These are phyloP conservation scores for Sialis lutaria DNA, from an alignment of 2,888 invertebrate genomes.

Conservation along the genomic window DNA sequence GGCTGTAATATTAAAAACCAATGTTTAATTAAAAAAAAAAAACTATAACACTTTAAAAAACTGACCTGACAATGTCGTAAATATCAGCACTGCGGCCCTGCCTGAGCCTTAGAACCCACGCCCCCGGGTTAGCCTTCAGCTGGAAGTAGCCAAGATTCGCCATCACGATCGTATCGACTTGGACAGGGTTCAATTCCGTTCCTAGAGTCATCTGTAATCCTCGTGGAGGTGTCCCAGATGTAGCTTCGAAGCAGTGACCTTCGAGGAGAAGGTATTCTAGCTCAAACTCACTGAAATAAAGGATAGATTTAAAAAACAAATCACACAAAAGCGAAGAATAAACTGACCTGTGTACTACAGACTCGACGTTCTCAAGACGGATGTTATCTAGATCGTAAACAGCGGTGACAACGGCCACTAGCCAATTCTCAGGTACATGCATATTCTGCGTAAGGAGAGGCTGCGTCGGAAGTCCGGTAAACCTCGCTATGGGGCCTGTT, in stretches of 20 bases:
- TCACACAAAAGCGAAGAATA: neutral
- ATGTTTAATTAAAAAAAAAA: too few relatives aligned
- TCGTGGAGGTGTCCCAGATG: conserved; percentile 81
- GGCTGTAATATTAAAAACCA: conserved; percentile 28
- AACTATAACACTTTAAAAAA: conserved; percentile 17
- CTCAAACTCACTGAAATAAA: conserved; percentile 71
- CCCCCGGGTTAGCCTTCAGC: conserved; percentile 93
- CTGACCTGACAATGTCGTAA: conserved; percentile 78
- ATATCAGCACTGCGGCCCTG: conserved; percentile 91
- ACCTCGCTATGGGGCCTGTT: conserved; percentile 67
- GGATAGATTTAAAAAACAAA: conserved; percentile 4
- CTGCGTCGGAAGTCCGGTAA: conserved; percentile 78
- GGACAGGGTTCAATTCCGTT: conserved; percentile 54
- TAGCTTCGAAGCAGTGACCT: conserved; percentile 90
- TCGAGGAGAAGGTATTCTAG: conserved; percentile 87
- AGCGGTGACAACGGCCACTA: conserved; percentile 81
- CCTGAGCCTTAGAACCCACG: conserved; percentile 76
- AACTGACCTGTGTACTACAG: conserved; percentile 58
- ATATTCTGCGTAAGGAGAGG: conserved; percentile 81
- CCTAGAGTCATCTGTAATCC: conserved; percentile 94
- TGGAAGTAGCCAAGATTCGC: conserved; percentile 98
- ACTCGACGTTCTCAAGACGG: conserved; percentile 79
- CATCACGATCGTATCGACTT: conserved; percentile 99
- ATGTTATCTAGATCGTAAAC: conserved; percentile 97
- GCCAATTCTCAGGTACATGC: conserved; percentile 89